A percentile compares a stretch with the other conserved stretches of the same genome.
phyloP scores from a whole-genome alignment of 1,140 invertebrate genomes.

The Camponotus floridanus region DNA sequence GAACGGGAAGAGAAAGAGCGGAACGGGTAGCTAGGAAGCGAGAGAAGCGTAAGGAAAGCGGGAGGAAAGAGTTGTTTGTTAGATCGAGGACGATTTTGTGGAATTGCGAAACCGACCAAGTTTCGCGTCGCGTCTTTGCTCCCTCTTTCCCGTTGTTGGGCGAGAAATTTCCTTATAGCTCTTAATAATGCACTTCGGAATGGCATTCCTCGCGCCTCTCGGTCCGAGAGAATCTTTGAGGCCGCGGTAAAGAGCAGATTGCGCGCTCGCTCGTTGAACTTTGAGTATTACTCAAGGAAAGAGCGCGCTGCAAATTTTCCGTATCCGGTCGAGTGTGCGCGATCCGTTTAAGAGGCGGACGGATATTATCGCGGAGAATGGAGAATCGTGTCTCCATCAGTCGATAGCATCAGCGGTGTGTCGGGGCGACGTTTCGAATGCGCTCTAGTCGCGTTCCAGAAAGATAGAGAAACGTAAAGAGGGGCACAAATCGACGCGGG shows the following conservation, averaged over 20 bases:
- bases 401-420: conserved; percentile 14
- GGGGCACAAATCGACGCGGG: conserved; percentile 35
- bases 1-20: background rate
- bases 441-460: conserved; percentile 7
- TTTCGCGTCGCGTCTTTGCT: conserved; percentile 68
- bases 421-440: background rate
- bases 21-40: background rate
- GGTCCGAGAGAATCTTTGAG: conserved; percentile 50
- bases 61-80: conserved; percentile 77
- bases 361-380: conserved; percentile 27
- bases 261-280: conserved; percentile 25
- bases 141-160: conserved; percentile 37
- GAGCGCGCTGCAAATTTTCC: conserved; percentile 27
- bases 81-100: conserved; percentile 70
- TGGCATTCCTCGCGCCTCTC: conserved; percentile 43
- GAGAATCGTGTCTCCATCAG: conserved; percentile 35
- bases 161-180: conserved; percentile 74
- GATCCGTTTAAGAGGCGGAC: conserved; percentile 6
- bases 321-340: conserved; percentile 12
- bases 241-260: conserved; percentile 23
- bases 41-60: conserved; percentile 3
- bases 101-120: conserved; percentile 73
- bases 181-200: conserved; percentile 73
- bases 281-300: conserved; percentile 21
- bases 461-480: conserved; percentile 51